Conservation (phyloP, 2,113 vertebrate genomes). For the Notothenia rossii region DNA sequence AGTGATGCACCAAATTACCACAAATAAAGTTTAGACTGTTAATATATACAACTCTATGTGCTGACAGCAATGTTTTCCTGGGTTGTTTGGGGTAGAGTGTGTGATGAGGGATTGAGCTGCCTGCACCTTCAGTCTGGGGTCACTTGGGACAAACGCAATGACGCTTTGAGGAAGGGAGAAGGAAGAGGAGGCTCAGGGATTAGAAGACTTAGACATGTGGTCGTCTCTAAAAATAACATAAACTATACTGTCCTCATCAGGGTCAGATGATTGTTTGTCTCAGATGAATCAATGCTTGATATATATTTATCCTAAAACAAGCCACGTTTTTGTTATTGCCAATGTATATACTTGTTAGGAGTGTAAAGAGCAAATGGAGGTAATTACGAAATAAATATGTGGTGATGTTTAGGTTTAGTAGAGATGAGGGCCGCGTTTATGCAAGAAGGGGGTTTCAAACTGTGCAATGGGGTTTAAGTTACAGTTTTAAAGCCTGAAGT, state of each 20-base stretch:
- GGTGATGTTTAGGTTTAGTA: slow-evolving; percentile 41
- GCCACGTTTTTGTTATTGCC: not conserved
- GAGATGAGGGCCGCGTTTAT: slow-evolving; percentile 14
- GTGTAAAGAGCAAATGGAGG: slow-evolving; percentile 13
- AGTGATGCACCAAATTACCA: slow-evolving; percentile 59
- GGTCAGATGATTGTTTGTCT: not conserved
- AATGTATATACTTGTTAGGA: slow-evolving; percentile 10
- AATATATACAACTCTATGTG: slow-evolving; percentile 43
- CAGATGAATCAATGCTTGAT: slow-evolving; percentile 8
- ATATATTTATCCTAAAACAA: not conserved
- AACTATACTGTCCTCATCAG: slow-evolving; percentile 8
- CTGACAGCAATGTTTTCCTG: slow-evolving; percentile 48
- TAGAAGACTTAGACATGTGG: slow-evolving; percentile 10
- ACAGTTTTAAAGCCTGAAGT: slow-evolving; percentile 51
- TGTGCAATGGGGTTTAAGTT: slow-evolving; percentile 46
- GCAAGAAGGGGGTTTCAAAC: slow-evolving; percentile 12
- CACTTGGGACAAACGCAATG: slow-evolving; percentile 40
- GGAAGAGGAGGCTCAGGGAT: slow-evolving; percentile 33
- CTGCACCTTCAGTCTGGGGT: slow-evolving; percentile 41
- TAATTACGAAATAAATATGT: slow-evolving; percentile 25
- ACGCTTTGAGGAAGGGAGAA: slow-evolving; percentile 23
- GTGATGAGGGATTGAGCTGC: slow-evolving; percentile 51
- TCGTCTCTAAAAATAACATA: slow-evolving; percentile 26
- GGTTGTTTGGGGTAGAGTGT: slow-evolving; percentile 53
- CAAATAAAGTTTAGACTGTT: slow-evolving; percentile 64